phyloP scores from a whole-genome alignment of 1,140 invertebrate species.

The Pogonomyrmex californicus region DNA sequence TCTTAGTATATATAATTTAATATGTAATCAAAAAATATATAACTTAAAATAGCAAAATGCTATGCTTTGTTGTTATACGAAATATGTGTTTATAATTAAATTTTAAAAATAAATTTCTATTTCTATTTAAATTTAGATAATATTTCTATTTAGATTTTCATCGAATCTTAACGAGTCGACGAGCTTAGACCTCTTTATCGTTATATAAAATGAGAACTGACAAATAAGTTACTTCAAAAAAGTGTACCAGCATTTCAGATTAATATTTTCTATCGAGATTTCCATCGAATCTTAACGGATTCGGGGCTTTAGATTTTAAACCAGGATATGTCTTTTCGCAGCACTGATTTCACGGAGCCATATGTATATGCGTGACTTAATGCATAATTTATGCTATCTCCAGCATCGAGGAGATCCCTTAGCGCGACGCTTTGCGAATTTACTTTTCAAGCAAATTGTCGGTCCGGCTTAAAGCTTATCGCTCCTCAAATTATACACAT shows the following conservation, averaged over 20 bases:
- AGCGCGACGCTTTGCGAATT: background rate
- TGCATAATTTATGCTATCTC: conserved; percentile 13
- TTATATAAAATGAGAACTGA: background rate
- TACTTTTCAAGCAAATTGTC: background rate
- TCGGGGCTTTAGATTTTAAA: background rate
- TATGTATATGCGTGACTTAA: background rate
- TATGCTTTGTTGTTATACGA: background rate
- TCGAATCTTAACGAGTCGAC: too few relatives aligned
- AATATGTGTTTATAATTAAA: too few relatives aligned
- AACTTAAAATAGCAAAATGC: background rate
- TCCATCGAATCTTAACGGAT: conserved; percentile 1
- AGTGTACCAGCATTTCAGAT: background rate
- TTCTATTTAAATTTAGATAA: too few relatives aligned
- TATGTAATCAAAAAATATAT: background rate
- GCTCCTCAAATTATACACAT: background rate
- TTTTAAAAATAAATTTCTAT: too few relatives aligned
- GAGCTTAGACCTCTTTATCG: too few relatives aligned
- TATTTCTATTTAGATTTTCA: too few relatives aligned
- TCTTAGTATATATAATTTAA: background rate
- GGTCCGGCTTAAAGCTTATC: background rate
- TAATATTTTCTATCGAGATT: background rate
- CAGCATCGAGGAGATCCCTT: background rate
- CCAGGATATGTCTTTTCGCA: background rate
- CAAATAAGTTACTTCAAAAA: background rate
- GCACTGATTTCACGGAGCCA: background rate